Evolutionary conservation across 1,140 invertebrate species (phyloP), one percentile per base, ranked within the genome.

Genomic region (Cherax quadricarinatus): DNA sequence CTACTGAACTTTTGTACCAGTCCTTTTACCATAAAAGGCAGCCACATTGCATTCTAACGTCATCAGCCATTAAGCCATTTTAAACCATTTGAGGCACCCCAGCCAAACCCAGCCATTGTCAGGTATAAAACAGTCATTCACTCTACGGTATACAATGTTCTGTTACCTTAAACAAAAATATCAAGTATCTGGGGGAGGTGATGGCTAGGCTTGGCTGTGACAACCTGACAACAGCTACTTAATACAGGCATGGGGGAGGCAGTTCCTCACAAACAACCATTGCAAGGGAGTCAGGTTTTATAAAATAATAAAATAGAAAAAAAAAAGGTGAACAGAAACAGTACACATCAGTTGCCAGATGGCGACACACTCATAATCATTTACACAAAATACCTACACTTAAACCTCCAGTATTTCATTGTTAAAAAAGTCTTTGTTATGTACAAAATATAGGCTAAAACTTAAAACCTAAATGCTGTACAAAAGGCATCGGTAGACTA

Each of bases 371-470:
- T 91, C 88, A 66, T 66, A 91, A 91, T 88, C 89, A 91, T 89
- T 91, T 91, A 93, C 88, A 91, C 93, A 91, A 91, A 88, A 93
- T 93, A 91, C 90, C 88, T 93, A 91, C 89, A 85, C 89, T 89
- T 93, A 91, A 91, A 86, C 90, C 90, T 91, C 90, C 90, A 91
- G 90, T 91, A 91, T 90, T 90, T 91, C 90, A 87, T 91, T 91
- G 90, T 91, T 91, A 86, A 91, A 91, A 91, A 91, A 91, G 85
- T 86, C 85, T 86, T 91, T 90, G 88, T 88, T 93, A 93, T 93
- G 93, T 93, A 93, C 93, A 93, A 93, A 93, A 93, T 93, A 93
- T 93, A 93, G 93, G 93, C 93, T 93, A 93, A 91, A 93, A 93
- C 93, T 93, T 93, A 93, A 93, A 93, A 93, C 93, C 93, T 93